Percentiles rank a stretch among this genome's conserved stretches.
Evolutionary conservation across 2,888 invertebrate genomes (phyloP).

Genomic region (Andricus curvator): DNA sequence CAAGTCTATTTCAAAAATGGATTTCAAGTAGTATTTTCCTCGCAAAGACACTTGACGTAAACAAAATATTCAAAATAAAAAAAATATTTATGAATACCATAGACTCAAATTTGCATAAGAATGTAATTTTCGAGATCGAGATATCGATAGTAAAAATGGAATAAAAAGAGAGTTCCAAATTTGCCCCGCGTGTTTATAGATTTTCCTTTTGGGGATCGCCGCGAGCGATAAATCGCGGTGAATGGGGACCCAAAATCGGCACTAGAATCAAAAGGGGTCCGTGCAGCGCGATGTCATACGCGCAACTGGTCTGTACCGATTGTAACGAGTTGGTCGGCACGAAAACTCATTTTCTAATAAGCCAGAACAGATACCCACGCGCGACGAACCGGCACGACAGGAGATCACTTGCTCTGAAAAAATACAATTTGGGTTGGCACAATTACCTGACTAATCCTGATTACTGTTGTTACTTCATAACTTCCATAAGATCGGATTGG

Average conservation of each 20-base stretch:
- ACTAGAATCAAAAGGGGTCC: constrained; percentile 50
- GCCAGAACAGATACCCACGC: constrained; percentile 45
- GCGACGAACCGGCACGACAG: constrained; percentile 16
- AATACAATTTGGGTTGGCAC: constrained; percentile 1
- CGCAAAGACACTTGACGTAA: not conserved
- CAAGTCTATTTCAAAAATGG: not conserved
- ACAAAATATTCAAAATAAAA: not conserved
- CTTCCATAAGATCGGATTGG: not conserved
- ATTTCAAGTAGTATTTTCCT: not conserved
- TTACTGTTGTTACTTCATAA: constrained; percentile 13
- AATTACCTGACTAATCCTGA: constrained; percentile 4
- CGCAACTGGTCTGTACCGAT: constrained; percentile 61
- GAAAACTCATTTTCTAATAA: constrained; percentile 63
- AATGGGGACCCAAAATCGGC: constrained; percentile 13
- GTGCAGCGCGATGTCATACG: constrained; percentile 66
- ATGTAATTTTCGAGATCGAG: not conserved
- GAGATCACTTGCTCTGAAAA: constrained; percentile 7
- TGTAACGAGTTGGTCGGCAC: constrained; percentile 52
- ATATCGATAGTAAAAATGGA: not conserved
- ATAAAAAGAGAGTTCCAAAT: not conserved
- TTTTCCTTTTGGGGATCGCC: not conserved
- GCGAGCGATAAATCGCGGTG: not conserved
- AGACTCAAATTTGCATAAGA: not conserved
- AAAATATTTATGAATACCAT: not conserved
- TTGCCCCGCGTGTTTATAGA: not conserved